These are phyloP conservation scores for Baccha elongata DNA, from an alignment of 2,888 invertebrate genomes.

Conservation along the genomic window DNA sequence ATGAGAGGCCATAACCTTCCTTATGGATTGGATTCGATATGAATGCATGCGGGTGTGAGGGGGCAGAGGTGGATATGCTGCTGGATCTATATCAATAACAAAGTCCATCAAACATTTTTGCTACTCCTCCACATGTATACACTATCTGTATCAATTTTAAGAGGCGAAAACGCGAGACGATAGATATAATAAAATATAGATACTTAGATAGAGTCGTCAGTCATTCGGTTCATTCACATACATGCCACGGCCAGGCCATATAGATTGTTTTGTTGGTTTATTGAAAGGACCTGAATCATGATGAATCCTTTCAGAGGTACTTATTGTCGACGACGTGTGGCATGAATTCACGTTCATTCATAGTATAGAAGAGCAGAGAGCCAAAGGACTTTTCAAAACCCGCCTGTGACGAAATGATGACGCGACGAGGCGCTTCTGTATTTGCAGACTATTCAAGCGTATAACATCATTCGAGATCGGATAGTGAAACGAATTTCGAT, in stretches of 20 bases:
- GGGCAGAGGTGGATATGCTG: too few species aligned
- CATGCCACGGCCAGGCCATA: constrained; percentile 5
- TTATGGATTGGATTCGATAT: background rate
- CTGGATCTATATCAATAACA: constrained; percentile 22
- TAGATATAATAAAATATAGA: background rate
- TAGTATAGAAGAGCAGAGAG: background rate
- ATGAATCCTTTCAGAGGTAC: constrained; percentile 48
- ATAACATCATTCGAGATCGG: constrained; percentile 46
- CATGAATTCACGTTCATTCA: constrained; percentile 30
- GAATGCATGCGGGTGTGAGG: background rate
- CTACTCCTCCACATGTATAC: constrained; percentile 12
- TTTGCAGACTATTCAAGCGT: constrained; percentile 44
- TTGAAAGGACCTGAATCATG: constrained; percentile 62
- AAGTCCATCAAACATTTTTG: constrained; percentile 41
- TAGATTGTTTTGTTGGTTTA: constrained; percentile 9
- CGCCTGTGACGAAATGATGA: constrained; percentile 14
- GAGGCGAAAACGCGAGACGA: constrained; percentile 39
- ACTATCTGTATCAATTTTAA: constrained; percentile 30
- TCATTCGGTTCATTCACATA: constrained; percentile 31
- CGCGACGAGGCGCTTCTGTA: constrained; percentile 17
- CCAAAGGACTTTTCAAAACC: constrained; percentile 21
- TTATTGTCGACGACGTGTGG: constrained; percentile 26
- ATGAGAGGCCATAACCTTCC: background rate
- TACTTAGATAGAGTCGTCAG: background rate
- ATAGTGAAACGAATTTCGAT: constrained; percentile 65